Evolutionary conservation across 1,140 invertebrate species (phyloP).

Genomic region (Drosophila leontia): DNA sequence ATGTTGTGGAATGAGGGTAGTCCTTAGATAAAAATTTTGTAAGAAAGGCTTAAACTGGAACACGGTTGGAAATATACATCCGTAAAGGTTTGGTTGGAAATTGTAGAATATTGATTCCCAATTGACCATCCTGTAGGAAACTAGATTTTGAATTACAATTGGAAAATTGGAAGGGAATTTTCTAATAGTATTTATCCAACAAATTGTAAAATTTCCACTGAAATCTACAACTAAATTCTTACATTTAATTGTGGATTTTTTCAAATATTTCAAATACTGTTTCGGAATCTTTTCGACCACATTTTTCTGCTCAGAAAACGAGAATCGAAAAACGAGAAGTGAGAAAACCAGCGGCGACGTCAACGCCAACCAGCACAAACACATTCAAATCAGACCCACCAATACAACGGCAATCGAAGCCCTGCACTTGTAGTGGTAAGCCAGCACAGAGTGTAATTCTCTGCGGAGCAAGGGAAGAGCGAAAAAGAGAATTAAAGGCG

Average conservation of each 20-base stretch:
- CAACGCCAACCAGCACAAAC: constrained; percentile 53
- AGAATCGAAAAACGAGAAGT: constrained; percentile 17
- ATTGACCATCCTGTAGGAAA: not conserved
- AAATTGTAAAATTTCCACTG: too few relatives aligned
- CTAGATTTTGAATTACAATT: not conserved
- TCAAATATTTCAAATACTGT: constrained; percentile 21
- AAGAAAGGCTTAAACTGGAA: not conserved
- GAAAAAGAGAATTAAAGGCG: constrained; percentile 7
- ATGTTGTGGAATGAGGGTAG: not conserved
- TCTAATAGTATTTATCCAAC: too few relatives aligned
- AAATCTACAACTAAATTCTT: not conserved
- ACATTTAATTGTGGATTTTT: not conserved
- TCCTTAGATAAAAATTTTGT: not conserved
- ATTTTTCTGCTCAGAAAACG: constrained; percentile 62
- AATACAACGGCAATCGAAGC: constrained; percentile 37
- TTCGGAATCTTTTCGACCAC: constrained; percentile 55
- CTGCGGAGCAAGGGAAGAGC: constrained; percentile 1
- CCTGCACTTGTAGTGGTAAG: constrained; percentile 53
- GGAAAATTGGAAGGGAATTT: not conserved
- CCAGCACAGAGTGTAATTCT: constrained; percentile 36
- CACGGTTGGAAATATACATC: not conserved
- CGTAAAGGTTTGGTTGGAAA: constrained; percentile 1
- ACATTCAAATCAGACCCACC: constrained; percentile 72
- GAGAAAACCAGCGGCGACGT: constrained; percentile 36
- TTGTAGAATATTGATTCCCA: not conserved